These are phyloP conservation scores for Brachypodius melanocephalos DNA, from an alignment of 2,113 vertebrate species.

Conservation along the genomic window DNA sequence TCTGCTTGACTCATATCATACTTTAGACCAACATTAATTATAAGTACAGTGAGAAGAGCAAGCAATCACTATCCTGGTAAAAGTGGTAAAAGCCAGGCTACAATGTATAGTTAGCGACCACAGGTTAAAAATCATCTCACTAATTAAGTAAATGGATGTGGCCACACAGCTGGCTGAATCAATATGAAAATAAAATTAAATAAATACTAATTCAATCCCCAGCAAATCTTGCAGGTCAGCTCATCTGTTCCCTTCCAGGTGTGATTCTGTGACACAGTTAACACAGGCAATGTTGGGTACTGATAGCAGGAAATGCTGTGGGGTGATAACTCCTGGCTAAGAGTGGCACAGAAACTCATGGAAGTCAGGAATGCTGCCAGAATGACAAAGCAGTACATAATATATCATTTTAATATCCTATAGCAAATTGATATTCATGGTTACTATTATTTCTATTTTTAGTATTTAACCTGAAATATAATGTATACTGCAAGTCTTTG, in stretches of 20 bases:
- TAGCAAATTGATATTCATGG: not conserved
- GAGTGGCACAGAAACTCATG: not conserved
- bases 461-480: not conserved
- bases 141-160: not conserved
- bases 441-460: not conserved
- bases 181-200: constrained; percentile 6
- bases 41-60: not conserved
- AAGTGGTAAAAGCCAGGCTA: not conserved
- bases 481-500: not conserved
- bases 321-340: not conserved
- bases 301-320: not conserved
- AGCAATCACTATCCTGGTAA: not conserved
- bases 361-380: not conserved
- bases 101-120: not conserved
- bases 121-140: not conserved
- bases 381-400: not conserved
- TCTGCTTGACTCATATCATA: not conserved
- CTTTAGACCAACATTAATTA: not conserved
- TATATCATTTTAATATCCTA: rapidly evolving
- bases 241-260: not conserved
- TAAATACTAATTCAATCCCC: not conserved
- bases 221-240: not conserved
- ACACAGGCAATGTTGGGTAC: not conserved
- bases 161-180: not conserved
- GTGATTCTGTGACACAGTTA: not conserved